phyloP scores from a whole-genome alignment of 2,888 invertebrate species.

The Stenodera caucasica region DNA sequence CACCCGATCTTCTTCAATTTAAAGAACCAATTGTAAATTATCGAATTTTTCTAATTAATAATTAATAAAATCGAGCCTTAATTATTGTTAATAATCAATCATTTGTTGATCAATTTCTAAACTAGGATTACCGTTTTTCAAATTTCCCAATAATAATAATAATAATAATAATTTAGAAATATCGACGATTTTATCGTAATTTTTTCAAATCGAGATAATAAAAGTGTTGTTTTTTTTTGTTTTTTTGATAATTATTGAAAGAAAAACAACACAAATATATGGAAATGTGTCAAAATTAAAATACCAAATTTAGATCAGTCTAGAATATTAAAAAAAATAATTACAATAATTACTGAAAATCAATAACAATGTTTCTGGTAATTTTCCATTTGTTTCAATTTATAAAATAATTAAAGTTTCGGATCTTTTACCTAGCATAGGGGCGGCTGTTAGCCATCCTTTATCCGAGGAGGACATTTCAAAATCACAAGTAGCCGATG shows the following conservation, averaged over 20 bases:
- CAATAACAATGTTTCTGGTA: not conserved
- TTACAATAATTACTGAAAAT: not conserved
- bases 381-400: not conserved
- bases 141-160: no score
- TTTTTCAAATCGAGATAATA: no score
- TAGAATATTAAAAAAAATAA: not conserved
- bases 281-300: not conserved
- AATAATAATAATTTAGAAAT: no score
- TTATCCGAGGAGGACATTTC: slow-evolving; percentile 77
- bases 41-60: no score
- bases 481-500: slow-evolving; percentile 82
- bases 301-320: not conserved
- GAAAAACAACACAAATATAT: not conserved
- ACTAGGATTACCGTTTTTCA: no score
- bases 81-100: no score
- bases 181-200: no score
- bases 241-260: not conserved
- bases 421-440: slow-evolving; percentile 68
- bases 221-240: no score
- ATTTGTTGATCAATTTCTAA: no score
- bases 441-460: slow-evolving; percentile 75
- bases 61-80: no score
- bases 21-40: no score
- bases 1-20: no score
- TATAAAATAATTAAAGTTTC: not conserved